Conservation (phyloP, 1,140 invertebrate species). For the Euura lappo region DNA sequence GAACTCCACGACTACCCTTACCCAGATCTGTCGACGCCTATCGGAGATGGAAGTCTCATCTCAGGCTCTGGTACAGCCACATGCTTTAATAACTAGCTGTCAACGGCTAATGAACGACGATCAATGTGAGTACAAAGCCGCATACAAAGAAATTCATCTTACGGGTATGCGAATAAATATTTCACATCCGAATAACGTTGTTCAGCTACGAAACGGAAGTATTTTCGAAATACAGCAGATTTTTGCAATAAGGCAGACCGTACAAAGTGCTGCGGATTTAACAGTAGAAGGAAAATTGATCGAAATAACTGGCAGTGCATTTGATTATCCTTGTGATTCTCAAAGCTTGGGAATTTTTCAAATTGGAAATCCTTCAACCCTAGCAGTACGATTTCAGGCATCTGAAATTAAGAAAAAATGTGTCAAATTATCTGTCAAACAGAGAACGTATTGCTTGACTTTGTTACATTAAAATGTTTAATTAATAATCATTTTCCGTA, state of each 20-base stretch:
- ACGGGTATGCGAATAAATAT: not conserved
- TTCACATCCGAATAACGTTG: not conserved
- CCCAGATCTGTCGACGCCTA: conserved; percentile 23
- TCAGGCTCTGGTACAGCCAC: not conserved
- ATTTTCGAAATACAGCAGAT: not conserved
- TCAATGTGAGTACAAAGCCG: too few species aligned
- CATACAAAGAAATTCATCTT: not conserved
- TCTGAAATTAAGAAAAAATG: conserved; percentile 22
- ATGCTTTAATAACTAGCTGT: not conserved
- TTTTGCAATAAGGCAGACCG: not conserved
- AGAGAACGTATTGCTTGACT: too few species aligned
- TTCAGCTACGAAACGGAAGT: not conserved
- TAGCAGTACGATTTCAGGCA: not conserved
- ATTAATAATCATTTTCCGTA: too few species aligned
- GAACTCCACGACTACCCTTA: conserved; percentile 21
- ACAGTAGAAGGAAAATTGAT: not conserved
- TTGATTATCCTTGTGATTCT: not conserved
- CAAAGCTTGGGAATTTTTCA: not conserved
- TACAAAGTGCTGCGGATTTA: not conserved
- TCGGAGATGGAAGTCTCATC: conserved; percentile 12
- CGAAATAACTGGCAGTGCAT: not conserved
- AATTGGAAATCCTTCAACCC: not conserved
- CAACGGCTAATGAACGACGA: too few species aligned
- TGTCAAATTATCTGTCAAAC: conserved; percentile 14
- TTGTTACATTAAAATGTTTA: too few species aligned